These are phyloP conservation scores for Thermophis baileyi DNA, from an alignment of 2,113 vertebrate genomes.

Conservation along the genomic window DNA sequence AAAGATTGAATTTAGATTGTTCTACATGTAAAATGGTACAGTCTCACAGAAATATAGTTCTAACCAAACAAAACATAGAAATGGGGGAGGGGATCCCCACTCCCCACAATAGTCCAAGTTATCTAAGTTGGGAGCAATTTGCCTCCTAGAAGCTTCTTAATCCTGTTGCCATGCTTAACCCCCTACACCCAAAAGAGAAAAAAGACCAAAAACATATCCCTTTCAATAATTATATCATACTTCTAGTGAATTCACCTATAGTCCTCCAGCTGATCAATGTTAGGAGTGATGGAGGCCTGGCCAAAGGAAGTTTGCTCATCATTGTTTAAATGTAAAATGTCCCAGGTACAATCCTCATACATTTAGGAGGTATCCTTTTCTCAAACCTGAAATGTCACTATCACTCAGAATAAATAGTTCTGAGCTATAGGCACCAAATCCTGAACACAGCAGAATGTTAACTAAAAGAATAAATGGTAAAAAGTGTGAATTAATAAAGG, in stretches of 20 bases:
- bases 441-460: background rate
- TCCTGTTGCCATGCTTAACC: background rate
- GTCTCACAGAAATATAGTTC: background rate
- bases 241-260: background rate
- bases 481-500: background rate
- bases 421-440: background rate
- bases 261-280: background rate
- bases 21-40: background rate
- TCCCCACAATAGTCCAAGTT: background rate
- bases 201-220: background rate
- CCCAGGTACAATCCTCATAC: background rate
- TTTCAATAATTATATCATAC: background rate
- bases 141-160: background rate
- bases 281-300: background rate
- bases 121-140: background rate
- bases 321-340: background rate
- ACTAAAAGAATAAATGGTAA: background rate
- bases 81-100: background rate
- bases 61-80: background rate
- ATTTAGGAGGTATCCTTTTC: background rate
- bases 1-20: background rate
- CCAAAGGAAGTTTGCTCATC: background rate
- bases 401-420: background rate
- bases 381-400: background rate
- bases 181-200: background rate